Evolutionary conservation across 2,113 vertebrate species (phyloP), one percentile per base, ranked within the genome.

Genomic region (Otocyon megalotis): DNA sequence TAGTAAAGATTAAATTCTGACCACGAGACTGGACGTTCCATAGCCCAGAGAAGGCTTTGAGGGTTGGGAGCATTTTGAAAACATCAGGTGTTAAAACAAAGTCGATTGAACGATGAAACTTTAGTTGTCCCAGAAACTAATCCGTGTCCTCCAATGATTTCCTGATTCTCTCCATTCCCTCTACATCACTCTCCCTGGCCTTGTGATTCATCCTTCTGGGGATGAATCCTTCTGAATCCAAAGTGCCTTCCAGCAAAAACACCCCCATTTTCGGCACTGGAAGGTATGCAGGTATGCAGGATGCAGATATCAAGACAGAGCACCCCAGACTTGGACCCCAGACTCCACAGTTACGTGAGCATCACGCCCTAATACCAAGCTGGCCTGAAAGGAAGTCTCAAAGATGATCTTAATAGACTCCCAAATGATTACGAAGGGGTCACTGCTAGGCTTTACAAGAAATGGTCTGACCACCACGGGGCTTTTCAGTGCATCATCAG

Each of bases 161-260:
- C 17, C 32, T 16, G 17, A 24, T 67, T 80, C 32, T 28, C 3
- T 10, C 15, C 30, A 9, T 43, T 54, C 26, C 24, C 35, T 80
- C 62, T 53, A 0, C 2, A 0, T 56, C 12, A 0, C n/a, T 8
- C 17, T 58, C n/a, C 10, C 20, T 3, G 19, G 30, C 15, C 30
- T 8, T 65, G 24, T 28, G 37, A 84, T 19, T 62, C 15, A 17
- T 9, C 17, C 0, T 32, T 35, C 20, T 86, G 80, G 35, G 56
- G 56, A 43, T 43, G 43, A 43, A 43, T 43, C 43, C 43, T 43
- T 43, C 43, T 43, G 43, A 43, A 43, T 43, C 60, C 26, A 72
- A 48, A 37, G 26, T 30, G 60, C 83, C 48, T 86, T 93, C 48
- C 56, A 91, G 35, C 50, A 87, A 24, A 90, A 76, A 80, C 5